These are phyloP conservation scores for Salmo trutta DNA, from an alignment of 2,797 vertebrate genomes.

Conservation along the genomic window DNA sequence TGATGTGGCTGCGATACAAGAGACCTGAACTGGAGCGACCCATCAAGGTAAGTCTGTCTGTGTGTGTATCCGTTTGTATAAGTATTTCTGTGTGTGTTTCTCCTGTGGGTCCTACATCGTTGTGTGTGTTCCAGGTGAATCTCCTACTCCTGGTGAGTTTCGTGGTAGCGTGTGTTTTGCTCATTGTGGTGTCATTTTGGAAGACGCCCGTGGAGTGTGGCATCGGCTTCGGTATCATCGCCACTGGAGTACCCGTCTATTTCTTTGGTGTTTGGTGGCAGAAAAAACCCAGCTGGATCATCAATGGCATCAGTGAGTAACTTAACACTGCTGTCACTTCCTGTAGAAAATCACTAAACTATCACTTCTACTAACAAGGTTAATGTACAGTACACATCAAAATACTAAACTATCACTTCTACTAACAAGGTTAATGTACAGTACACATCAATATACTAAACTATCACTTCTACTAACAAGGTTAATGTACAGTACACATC, in stretches of 20 bases:
- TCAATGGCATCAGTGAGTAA: slow-evolving; percentile 85
- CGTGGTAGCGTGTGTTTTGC: neutral
- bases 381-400: no score
- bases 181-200: slow-evolving; percentile 86
- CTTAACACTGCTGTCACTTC: no score
- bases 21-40: slow-evolving; percentile 91
- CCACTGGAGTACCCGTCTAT: slow-evolving; percentile 90
- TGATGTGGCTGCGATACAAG: slow-evolving; percentile 96
- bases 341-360: no score
- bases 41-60: slow-evolving; percentile 83
- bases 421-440: no score
- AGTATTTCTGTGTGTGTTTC: neutral
- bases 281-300: slow-evolving; percentile 90
- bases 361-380: no score
- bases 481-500: no score
- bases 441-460: no score
- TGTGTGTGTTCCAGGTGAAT: slow-evolving; percentile 79
- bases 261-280: slow-evolving; percentile 89
- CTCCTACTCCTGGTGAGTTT: slow-evolving; percentile 86
- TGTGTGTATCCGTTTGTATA: no score
- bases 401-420: no score
- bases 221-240: slow-evolving; percentile 91
- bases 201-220: slow-evolving; percentile 90
- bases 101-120: no score
- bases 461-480: no score